Evolutionary conservation across 2,888 invertebrate genomes (phyloP).

Genomic region (Nasonia oneida): DNA sequence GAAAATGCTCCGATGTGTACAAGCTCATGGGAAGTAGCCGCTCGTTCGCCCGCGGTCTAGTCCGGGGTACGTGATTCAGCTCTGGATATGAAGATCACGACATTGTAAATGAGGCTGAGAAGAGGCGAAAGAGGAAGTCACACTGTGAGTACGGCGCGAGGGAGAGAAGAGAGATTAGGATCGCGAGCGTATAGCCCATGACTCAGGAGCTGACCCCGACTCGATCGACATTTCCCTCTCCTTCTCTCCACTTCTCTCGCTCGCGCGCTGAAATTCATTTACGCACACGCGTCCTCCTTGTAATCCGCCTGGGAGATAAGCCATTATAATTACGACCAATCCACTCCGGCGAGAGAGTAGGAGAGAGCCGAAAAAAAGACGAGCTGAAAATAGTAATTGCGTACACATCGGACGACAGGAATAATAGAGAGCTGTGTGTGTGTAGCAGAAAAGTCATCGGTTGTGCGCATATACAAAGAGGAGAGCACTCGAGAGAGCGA

Average conservation of each 20-base stretch:
- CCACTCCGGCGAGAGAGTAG: not conserved
- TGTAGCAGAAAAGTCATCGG: not conserved
- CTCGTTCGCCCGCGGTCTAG: constrained; percentile 32
- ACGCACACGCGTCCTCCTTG: not conserved
- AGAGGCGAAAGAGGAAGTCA: constrained; percentile 59
- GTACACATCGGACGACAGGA: constrained; percentile 34
- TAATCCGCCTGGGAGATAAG: not conserved
- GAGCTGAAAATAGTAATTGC: constrained; percentile 47
- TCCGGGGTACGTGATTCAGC: constrained; percentile 64
- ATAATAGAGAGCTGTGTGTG: constrained; percentile 38
- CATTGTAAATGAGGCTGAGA: constrained; percentile 64
- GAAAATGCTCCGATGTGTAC: not conserved
- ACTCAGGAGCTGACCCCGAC: constrained; percentile 62
- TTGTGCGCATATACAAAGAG: too few relatives aligned
- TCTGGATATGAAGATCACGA: constrained; percentile 64
- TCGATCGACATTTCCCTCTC: constrained; percentile 30
- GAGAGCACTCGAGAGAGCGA: not conserved
- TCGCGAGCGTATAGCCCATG: constrained; percentile 61
- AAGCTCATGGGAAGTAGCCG: constrained; percentile 60
- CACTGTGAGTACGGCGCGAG: constrained; percentile 16
- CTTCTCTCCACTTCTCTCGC: not conserved
- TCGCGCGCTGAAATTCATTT: not conserved
- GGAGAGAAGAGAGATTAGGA: constrained; percentile 63
- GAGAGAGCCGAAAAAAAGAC: not conserved
- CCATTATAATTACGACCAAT: constrained; percentile 34